These are phyloP conservation scores for Tinea trinotella DNA, from an alignment of 2,888 invertebrate species.

Conservation along the genomic window DNA sequence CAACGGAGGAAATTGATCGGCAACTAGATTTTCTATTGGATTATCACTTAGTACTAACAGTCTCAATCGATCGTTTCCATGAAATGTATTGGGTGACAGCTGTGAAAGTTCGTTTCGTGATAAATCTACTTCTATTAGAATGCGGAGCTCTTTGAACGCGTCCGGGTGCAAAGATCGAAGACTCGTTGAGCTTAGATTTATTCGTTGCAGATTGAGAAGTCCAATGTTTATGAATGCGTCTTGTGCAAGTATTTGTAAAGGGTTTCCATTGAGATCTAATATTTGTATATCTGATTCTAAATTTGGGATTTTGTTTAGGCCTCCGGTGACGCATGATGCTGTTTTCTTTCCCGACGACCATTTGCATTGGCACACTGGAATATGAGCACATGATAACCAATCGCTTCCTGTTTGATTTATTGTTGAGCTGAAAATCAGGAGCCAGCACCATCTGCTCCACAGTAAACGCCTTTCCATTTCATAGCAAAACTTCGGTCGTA, in stretches of 20 bases:
- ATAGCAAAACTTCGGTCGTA: constrained; percentile 34
- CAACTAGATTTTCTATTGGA: constrained; percentile 79
- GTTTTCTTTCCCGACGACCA: constrained; percentile 94
- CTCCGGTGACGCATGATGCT: constrained; percentile 85
- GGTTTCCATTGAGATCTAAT: constrained; percentile 85
- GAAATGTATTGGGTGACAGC: constrained; percentile 84
- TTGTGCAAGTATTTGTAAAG: constrained; percentile 78
- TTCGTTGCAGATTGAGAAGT: constrained; percentile 86
- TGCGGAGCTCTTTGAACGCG: constrained; percentile 86
- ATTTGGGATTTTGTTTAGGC: constrained; percentile 79
- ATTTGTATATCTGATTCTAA: constrained; percentile 72
- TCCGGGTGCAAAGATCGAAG: constrained; percentile 82
- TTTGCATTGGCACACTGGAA: constrained; percentile 85
- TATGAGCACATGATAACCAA: constrained; percentile 87
- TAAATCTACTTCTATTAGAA: constrained; percentile 88
- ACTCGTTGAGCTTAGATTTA: constrained; percentile 83
- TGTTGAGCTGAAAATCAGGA: constrained; percentile 31
- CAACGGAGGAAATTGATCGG: constrained; percentile 85
- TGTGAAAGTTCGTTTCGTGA: constrained; percentile 83
- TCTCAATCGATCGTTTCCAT: constrained; percentile 85
- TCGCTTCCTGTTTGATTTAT: constrained; percentile 65
- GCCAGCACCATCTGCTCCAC: constrained; percentile 38
- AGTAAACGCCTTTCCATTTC: constrained; percentile 54
- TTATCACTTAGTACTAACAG: constrained; percentile 86
- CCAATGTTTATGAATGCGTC: constrained; percentile 86